Base-by-base conservation (phyloP, 2,797 vertebrate genomes). In the Hydrophis major region DNA sequence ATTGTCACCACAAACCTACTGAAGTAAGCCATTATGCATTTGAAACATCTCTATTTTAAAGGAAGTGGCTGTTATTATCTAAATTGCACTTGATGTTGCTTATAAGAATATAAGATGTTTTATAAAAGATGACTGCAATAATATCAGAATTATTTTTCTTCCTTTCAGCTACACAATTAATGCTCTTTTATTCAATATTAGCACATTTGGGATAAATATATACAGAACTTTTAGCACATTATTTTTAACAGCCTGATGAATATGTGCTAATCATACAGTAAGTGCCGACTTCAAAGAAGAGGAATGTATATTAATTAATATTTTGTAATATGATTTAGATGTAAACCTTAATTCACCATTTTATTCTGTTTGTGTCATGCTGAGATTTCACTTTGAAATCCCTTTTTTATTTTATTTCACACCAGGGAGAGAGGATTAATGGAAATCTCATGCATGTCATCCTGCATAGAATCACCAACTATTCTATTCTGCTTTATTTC, bases 1-100 rank as follows among this genome's bases (percentile, higher is more conserved):
- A 90, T 92, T 93, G 95, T 95, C 97, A 97, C 96, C 97, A 96
- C 96, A 97, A 97, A 97, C 94, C 95, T 96, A 97, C 97, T 98
- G 97, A 97, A 97, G 96, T 94, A 93, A 93, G 95, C 95, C 97
- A 96, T 95, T 94, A 96, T 96, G 95, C 96, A 97, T 97, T 96
- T 98, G 97, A 97, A 96, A 96, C 87, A 37, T 47, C 6, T 13
- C 97, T 96, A 96, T 97, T 95, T 96, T 96, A 92, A 96, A 97
- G 97, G 97, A 98, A 97, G 96, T 89, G 96, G 94, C 95, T 94
- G 95, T 96, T 97, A 95, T 96, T 96, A 94, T 94, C 94, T 95
- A 96, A 96, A 96, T 95, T 94, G 96, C 94, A 95, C 93, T 94
- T 96, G 6, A 96, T 96, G 96, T 96, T 97, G 97, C 97, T 98